Base-by-base conservation (phyloP, 1,140 invertebrate genomes). In the Zaprionus nigranus region DNA sequence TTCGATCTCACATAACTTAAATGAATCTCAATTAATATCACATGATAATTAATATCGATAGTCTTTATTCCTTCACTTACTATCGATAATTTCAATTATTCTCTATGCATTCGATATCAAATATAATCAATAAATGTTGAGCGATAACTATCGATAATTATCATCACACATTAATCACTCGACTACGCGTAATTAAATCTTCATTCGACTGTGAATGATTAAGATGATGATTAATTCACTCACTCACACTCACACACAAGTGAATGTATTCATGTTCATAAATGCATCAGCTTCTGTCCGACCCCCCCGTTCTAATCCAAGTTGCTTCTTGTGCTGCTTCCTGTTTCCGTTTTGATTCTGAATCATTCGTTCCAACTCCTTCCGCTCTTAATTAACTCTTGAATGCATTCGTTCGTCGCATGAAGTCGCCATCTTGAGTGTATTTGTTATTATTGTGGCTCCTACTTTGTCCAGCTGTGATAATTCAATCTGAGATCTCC, bases 311-410 rank as follows among this genome's bases (percentile, higher is more conserved):
- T n/a, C 40, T 17, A 46, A 6, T 17, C 40, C 40, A 46, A 46
- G 30, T 67, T 58, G 62, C 69, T 58, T 64, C 22, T 28, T 17
- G 12, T 40, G 62, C 64, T 73, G 62, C 57, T 73, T 40, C 15
- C 28, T 53, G 57, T 46, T 54, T 61, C n/a, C 28, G 17, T 30
- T 36, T 62, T n/a, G 15, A 46, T 36, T 20, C 30, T 20, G 13
- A 12, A 5, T 38, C 22, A 11, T 51, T 51, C 12, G 28, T 24
- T 51, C n/a, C 40, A 11, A 46, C 20, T 36, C 28, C 13, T 69
- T n/a, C 46, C 61, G 49, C 30, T 54, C 51, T 70, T 56, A n/a
- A 70, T 70, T 71, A 49, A 71, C 60, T 71, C n/a, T 58, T 59
- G 58, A 61, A 70, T 54, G 22, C 66, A 62, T 63, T 17, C 7